Evolutionary conservation across 1,140 invertebrate species (phyloP), one percentile per base, ranked within the genome.

Genomic region (Sarcophaga bullata): DNA sequence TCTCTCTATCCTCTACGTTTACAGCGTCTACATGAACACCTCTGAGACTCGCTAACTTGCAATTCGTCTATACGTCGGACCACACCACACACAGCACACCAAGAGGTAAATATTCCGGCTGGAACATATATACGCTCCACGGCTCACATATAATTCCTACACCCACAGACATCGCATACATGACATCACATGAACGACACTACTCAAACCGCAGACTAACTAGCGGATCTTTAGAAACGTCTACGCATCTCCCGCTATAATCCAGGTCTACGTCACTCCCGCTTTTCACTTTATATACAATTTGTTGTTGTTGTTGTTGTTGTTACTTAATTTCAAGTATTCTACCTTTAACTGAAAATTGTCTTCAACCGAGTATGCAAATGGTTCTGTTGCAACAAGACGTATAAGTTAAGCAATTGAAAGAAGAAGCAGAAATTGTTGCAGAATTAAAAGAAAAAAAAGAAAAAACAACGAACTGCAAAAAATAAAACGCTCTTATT

Each of bases 321-420:
- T 48, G 75, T 78, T 78, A 78, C 75, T 78, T 78, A 78, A 78
- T 78, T 78, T 78, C 75, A 78, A 78, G 75, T 78, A 25, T 72
- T 17, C 11, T 72, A 50, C 49, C 46, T 78, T 19, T 52, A 78
- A n/a, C 75, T 78, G 52, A 50, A n/a, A 78, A 78, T 78, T 78
- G 75, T 78, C 75, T 78, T 78, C 75, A 78, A 48, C 50, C 4
- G 25, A 4, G 4, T 37, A 37, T 37, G 25, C 1, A 37, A 37
- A 37, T 37, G 25, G 25, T 1, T 1, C 25, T 37, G 25, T 37
- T 50, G n/a, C 17, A 68, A 25, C 17, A 68, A 68, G 25, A 37
- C 50, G 13, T 52, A 52, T 10, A 52, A 52, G 25, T 13, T 9
- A 52, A 52, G 13, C 8, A 52, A 52, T 3, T 10, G 13, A 6